A percentile compares a stretch with the other conserved stretches of the same genome.
phyloP scores from a whole-genome alignment of 2,797 vertebrate genomes.

The Poeciliopsis infans region DNA sequence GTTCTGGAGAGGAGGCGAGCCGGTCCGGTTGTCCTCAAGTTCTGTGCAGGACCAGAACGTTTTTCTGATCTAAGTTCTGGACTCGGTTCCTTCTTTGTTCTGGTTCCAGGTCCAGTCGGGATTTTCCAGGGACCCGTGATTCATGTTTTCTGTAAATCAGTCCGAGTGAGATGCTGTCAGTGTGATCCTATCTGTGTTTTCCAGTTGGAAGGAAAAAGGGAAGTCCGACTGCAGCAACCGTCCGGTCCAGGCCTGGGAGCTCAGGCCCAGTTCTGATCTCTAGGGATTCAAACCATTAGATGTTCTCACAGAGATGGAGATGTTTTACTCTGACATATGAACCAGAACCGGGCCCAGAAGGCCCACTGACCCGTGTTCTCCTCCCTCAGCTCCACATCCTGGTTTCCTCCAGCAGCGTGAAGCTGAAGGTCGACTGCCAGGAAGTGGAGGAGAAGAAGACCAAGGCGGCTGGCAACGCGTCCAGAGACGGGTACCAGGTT shows the following conservation, averaged over 20 bases:
- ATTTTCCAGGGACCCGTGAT: not conserved
- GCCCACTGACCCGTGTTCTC: conserved; percentile 23
- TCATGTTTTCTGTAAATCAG: not conserved
- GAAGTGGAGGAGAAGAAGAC: conserved; percentile 89
- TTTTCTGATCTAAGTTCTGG: not conserved
- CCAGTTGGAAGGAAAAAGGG: too few species aligned
- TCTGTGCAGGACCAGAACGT: too few species aligned
- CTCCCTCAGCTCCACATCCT: conserved; percentile 88
- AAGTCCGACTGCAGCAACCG: too few species aligned
- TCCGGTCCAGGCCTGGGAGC: too few species aligned
- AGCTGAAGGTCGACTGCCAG: conserved; percentile 93
- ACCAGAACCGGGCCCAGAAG: not conserved
- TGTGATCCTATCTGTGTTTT: not conserved
- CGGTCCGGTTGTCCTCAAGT: too few species aligned
- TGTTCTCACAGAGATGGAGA: too few species aligned
- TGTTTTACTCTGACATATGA: not conserved
- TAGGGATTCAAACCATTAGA: too few species aligned
- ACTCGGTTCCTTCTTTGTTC: not conserved
- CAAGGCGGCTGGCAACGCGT: conserved; percentile 89
- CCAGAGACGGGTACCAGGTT: conserved; percentile 92
- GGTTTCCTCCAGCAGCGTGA: conserved; percentile 89
- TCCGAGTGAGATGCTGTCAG: not conserved
- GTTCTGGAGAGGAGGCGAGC: not conserved
- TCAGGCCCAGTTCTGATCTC: too few species aligned
- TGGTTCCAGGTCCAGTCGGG: not conserved